A percentile compares a stretch with the other conserved stretches of the same genome.
Conservation (phyloP, 2,888 invertebrate species). For the Lochmaea crataegi region DNA sequence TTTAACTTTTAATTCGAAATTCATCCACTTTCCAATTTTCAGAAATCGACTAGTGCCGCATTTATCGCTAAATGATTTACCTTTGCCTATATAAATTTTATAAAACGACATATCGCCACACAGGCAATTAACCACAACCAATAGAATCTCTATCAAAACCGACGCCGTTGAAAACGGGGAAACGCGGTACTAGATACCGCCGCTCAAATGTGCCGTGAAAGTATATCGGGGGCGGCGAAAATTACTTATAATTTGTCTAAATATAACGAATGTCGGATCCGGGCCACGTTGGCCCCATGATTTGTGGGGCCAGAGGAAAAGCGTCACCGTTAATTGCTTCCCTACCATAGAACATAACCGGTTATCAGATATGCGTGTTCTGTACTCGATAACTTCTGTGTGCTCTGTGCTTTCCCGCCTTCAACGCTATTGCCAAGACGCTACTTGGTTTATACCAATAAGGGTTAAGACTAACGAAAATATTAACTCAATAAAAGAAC, state of each 20-base stretch:
- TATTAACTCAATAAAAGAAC: too few species aligned
- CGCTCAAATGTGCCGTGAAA: conserved; percentile 43
- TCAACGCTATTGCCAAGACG: conserved; percentile 12
- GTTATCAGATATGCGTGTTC: conserved; percentile 55
- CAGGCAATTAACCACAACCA: conserved; percentile 15
- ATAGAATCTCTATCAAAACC: background rate
- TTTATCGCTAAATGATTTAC: conserved; percentile 4
- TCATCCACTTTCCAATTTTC: too few species aligned
- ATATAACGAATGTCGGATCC: conserved; percentile 52
- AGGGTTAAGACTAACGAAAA: background rate
- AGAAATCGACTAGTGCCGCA: too few species aligned
- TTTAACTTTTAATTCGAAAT: too few species aligned
- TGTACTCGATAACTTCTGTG: conserved; percentile 21
- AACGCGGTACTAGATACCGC: conserved; percentile 5
- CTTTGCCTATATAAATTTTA: conserved; percentile 11
- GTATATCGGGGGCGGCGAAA: conserved; percentile 40
- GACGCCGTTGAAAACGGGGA: background rate
- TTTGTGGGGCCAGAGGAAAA: conserved; percentile 63
- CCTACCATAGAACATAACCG: conserved; percentile 58
- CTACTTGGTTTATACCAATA: background rate
- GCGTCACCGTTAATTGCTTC: conserved; percentile 63
- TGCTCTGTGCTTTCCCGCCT: conserved; percentile 28
- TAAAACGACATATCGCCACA: conserved; percentile 12
- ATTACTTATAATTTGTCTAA: conserved; percentile 55
- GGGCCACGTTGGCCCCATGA: conserved; percentile 49